A percentile compares a stretch with the other conserved stretches of the same genome.
Evolutionary conservation across 2,888 invertebrate genomes (phyloP).

Genomic region (Phorcus lineatus): DNA sequence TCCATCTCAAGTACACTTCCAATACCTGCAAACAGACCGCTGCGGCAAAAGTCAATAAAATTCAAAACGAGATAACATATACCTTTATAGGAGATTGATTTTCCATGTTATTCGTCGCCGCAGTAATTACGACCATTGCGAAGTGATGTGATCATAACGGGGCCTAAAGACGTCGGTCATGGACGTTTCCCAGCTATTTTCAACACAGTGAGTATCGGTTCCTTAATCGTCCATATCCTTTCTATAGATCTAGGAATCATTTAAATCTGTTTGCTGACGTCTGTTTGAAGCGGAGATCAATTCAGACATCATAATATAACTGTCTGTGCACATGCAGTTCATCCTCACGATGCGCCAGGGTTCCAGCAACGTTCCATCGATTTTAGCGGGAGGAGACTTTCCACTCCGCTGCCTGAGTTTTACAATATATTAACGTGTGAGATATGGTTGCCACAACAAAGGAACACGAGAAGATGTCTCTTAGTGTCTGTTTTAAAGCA

Average conservation of each 20-base stretch:
- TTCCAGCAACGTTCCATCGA: not conserved
- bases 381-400: not conserved
- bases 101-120: too few relatives aligned
- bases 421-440: not conserved
- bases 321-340: not conserved
- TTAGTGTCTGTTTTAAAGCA: not conserved
- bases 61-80: too few relatives aligned
- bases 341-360: not conserved
- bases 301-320: not conserved
- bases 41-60: too few relatives aligned
- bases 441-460: not conserved
- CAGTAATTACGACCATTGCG: too few relatives aligned
- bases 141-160: too few relatives aligned
- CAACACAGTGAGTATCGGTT: too few relatives aligned
- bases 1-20: too few relatives aligned
- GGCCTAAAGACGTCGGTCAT: too few relatives aligned
- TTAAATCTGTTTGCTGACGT: constrained; percentile 13
- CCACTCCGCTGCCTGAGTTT: not conserved
- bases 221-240: not conserved
- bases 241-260: not conserved
- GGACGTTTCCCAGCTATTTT: too few relatives aligned
- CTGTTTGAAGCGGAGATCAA: not conserved
- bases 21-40: too few relatives aligned
- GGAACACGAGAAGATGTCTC: not conserved
- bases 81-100: too few relatives aligned